Evolutionary conservation across 1,140 invertebrate species (phyloP).

Genomic region (Cherax destructor): DNA sequence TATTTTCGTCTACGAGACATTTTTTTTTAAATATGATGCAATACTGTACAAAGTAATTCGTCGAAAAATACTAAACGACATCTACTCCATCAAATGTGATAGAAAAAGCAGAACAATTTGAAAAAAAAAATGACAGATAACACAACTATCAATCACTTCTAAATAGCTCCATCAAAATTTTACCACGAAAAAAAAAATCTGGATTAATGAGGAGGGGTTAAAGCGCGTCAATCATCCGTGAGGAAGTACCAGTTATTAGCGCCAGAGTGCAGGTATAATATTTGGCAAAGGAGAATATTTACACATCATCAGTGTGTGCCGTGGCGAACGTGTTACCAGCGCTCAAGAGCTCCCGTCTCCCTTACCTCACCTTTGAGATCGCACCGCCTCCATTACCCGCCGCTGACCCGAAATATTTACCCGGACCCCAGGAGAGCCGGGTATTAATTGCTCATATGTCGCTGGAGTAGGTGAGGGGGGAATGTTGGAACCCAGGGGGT

Average conservation of each 20-base stretch:
- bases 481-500: too few relatives aligned
- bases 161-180: too few relatives aligned
- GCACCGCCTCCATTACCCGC: not conserved
- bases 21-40: too few relatives aligned
- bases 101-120: too few relatives aligned
- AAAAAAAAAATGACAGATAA: too few relatives aligned
- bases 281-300: not conserved
- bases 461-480: not conserved
- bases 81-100: too few relatives aligned
- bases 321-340: not conserved
- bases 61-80: too few relatives aligned
- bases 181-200: not conserved
- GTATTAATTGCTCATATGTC: slow-evolving; percentile 3
- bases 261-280: slow-evolving; percentile 10
- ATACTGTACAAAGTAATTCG: too few relatives aligned
- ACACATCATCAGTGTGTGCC: slow-evolving; percentile 8
- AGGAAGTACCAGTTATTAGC: slow-evolving; percentile 4
- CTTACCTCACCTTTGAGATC: not conserved
- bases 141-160: too few relatives aligned
- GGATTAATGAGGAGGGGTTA: not conserved
- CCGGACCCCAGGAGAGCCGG: not conserved
- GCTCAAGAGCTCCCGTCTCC: not conserved
- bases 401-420: not conserved
- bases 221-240: not conserved
- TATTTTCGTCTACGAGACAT: too few relatives aligned